phyloP scores from a whole-genome alignment of 2,113 vertebrate genomes.

The Vanacampus margaritifer region DNA sequence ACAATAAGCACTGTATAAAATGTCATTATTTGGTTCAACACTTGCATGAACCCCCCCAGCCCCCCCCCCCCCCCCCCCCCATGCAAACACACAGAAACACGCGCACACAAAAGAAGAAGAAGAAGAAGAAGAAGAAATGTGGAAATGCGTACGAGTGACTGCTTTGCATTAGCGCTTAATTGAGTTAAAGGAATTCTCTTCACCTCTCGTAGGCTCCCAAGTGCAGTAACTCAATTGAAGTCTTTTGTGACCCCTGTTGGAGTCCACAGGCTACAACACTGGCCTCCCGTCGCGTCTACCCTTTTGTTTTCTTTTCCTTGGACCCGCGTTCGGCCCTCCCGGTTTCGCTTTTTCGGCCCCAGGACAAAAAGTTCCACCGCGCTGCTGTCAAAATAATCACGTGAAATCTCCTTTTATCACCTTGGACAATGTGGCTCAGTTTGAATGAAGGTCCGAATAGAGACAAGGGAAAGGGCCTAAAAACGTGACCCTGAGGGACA shows the following conservation, averaged over 20 bases:
- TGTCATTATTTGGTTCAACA: too few species aligned
- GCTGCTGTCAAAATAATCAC: slow-evolving; percentile 40
- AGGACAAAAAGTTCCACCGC: slow-evolving; percentile 16
- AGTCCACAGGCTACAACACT: slow-evolving; percentile 48
- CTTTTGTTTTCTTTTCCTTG: slow-evolving; percentile 47
- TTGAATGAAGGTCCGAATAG: neutral
- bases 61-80: neutral
- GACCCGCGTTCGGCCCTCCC: slow-evolving; percentile 12
- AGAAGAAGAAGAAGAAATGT: slow-evolving; percentile 37
- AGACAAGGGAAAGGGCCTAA: too few species aligned
- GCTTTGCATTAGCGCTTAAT: slow-evolving; percentile 78
- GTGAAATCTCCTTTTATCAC: neutral
- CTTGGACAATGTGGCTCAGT: neutral
- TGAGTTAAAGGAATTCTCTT: slow-evolving; percentile 65
- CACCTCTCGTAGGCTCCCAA: slow-evolving; percentile 27
- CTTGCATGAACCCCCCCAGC: too few species aligned
- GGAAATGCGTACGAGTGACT: slow-evolving; percentile 46
- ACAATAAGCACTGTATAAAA: too few species aligned
- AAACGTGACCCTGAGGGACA: too few species aligned
- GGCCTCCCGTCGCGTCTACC: slow-evolving; percentile 3
- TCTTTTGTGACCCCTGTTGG: slow-evolving; percentile 63
- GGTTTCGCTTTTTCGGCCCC: slow-evolving; percentile 34
- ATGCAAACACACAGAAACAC: too few species aligned
- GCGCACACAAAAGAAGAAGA: slow-evolving; percentile 16
- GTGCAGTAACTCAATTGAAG: slow-evolving; percentile 67